Evolutionary conservation across 2,888 invertebrate species (phyloP).

Genomic region (Antitype chi): DNA sequence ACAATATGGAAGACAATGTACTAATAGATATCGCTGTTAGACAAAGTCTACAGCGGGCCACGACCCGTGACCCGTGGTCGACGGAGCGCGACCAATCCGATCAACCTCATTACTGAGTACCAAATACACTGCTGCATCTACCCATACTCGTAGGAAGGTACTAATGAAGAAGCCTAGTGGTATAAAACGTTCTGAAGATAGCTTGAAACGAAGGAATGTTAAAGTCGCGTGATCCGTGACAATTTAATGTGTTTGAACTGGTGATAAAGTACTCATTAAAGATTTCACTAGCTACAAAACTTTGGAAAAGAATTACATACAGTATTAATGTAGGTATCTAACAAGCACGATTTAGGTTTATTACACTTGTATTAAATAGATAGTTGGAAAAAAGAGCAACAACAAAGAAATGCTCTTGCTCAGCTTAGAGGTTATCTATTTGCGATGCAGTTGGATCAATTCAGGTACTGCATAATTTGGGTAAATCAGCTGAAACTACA

Average conservation of each 20-base stretch:
- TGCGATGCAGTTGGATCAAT: neutral
- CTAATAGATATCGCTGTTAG: conserved; percentile 59
- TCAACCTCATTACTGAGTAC: conserved; percentile 80
- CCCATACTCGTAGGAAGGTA: conserved; percentile 24
- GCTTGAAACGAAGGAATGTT: conserved; percentile 2
- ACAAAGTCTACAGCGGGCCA: conserved; percentile 69
- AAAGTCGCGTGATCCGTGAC: conserved; percentile 15
- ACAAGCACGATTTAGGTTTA: conserved; percentile 8
- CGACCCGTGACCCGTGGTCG: conserved; percentile 80
- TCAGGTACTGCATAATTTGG: neutral
- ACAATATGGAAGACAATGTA: conserved; percentile 60
- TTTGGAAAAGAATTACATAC: conserved; percentile 8
- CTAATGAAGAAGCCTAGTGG: conserved; percentile 14
- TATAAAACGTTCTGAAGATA: conserved; percentile 17
- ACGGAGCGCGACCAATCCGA: conserved; percentile 82
- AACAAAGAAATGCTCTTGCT: neutral
- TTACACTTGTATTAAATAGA: neutral
- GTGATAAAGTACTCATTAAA: conserved; percentile 11
- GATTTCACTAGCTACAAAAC: neutral
- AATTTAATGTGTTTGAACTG: conserved; percentile 13
- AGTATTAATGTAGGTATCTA: conserved; percentile 5
- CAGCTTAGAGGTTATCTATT: neutral
- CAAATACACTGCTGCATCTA: conserved; percentile 55
- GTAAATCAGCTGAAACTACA: neutral
- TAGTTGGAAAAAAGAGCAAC: neutral